These are phyloP conservation scores for Ophioninae sp. DNA, from an alignment of 2,888 invertebrate species.

Conservation along the genomic window DNA sequence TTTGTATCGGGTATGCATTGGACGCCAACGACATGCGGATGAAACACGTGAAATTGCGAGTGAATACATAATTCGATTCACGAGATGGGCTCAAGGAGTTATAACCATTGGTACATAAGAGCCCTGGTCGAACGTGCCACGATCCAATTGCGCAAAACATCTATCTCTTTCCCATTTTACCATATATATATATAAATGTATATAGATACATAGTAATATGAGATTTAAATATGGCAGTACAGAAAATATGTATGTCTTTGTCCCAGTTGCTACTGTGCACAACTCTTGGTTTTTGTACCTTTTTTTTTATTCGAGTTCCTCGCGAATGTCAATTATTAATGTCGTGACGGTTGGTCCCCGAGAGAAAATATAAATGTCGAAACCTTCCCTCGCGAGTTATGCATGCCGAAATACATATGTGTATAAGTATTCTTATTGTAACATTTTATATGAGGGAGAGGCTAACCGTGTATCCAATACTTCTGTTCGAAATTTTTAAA, in stretches of 20 bases:
- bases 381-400: conserved; percentile 61
- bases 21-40: conserved; percentile 58
- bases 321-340: conserved; percentile 62
- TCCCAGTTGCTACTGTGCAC: conserved; percentile 49
- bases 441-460: too few species aligned
- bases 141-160: conserved; percentile 59
- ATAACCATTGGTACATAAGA: conserved; percentile 49
- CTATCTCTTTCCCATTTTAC: conserved; percentile 54
- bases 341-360: conserved; percentile 56
- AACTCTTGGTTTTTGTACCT: conserved; percentile 12
- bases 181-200: conserved; percentile 11
- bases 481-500: too few species aligned
- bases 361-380: conserved; percentile 63
- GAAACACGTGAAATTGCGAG: conserved; percentile 63
- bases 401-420: conserved; percentile 41
- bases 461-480: too few species aligned
- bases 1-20: conserved; percentile 52
- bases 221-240: conserved; percentile 4
- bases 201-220: neutral
- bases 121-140: conserved; percentile 59
- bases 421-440: neutral
- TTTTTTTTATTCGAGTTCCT: conserved; percentile 36
- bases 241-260: conserved; percentile 41
- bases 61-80: conserved; percentile 64
- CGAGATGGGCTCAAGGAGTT: conserved; percentile 54